Evolutionary conservation across 2,797 vertebrate species (phyloP), one percentile per base, ranked within the genome.

Genomic region (Perodicticus potto): DNA sequence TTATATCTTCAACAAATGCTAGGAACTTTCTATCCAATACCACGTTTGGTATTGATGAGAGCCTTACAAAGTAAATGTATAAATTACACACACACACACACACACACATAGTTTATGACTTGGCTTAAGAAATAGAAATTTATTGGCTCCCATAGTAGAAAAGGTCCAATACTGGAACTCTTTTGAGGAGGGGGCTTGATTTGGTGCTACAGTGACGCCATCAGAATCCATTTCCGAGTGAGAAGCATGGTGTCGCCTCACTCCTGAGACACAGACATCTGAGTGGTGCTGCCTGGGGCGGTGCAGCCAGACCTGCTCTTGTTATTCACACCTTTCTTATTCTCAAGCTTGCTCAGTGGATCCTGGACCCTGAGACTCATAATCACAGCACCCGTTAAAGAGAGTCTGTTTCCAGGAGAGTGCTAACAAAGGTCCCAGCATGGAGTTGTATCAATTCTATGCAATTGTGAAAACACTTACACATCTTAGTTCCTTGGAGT

Each of bases 1-100:
- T 73, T 65, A 0, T 45, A 34, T 70, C 40, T 70, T 90, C 29
- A 76, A 32, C n/a, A 53, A 0, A 5, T 49, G 29, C 6, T 73
- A 63, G 22, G n/a, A 1, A 19, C 34, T 76, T 72, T 10, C n/a
- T 82, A 74, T 53, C 32, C 11, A 34, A 81, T 59, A 32, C 43
- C 32, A 72, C 76, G 34, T 80, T 83, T 82, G 77, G 37, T 82
- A 40, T 91, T 93, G 77, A 72, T 22, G n/a, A 88, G 45, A 65
- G 16, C 25, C 14, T 77, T 49, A 22, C 78, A 72, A 86, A 78
- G 25, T 32, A 88, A 91, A 53, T 81, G 61, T 20, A 29, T 70
- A 63, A 69, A 32, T 78, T 69, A 12, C 17, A 8, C 12, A 11
- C 53, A 53, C 49, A 16, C 49, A 53, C 49, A 53, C 49, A 53